Evolutionary conservation across 2,888 invertebrate genomes (phyloP), one percentile per base, ranked within the genome.

Genomic region (Lithophane ornitopus): DNA sequence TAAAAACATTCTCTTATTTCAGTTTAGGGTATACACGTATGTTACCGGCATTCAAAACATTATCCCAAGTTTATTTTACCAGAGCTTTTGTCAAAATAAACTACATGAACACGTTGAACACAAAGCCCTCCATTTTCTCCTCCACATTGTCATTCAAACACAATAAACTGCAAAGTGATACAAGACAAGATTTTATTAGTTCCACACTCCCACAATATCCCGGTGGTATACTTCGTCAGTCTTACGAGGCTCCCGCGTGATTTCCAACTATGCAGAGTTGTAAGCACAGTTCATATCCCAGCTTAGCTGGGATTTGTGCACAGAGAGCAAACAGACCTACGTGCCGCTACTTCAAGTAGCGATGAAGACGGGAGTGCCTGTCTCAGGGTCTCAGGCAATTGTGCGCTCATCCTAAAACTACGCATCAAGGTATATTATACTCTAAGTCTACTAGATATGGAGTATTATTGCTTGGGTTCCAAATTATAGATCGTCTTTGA

Each of bases 241-340:
- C 74, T 81, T 66, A 56, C 73, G 56, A 59, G 66, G 86, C 75
- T 76, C 70, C 78, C 77, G 79, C 74, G 80, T 78, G 84, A 85
- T 87, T 87, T 86, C 80, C 87, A 77, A 83, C 83, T 79, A 81
- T 80, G 71, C 78, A 77, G 84, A 86, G 82, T 79, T 86, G 85
- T 87, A 86, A 87, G 90, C 79, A 85, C 74, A 75, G 76, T 80
- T 83, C 73, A 59, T 80, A 87, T 84, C 86, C 82, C 77, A 84
- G 89, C 86, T 90, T 88, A 90, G 79, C 76, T 28, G 59, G 82
- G 90, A 89, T 89, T 90, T 89, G 81, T 87, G 90, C 90, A 87
- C 84, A 70, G 81, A 68, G 84, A 87, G 86, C 85, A 89, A 90
- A 90, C 88, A 89, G 76, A 74, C 75, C 78, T 81, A 84, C 81